Conservation (phyloP, 2,113 vertebrate genomes). For the Chiloscyllium plagiosum region DNA sequence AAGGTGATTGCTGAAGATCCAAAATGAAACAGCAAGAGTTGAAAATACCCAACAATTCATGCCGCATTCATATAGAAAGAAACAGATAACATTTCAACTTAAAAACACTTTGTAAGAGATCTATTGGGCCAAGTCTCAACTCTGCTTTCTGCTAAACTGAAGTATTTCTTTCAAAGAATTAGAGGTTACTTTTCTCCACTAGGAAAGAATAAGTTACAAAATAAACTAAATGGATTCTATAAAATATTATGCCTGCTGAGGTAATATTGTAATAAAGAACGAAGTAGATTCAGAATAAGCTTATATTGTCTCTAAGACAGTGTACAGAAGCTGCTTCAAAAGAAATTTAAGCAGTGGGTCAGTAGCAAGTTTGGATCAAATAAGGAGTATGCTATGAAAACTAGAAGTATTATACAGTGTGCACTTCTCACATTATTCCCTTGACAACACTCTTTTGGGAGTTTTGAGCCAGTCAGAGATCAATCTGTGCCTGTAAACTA, state of each 20-base stretch:
- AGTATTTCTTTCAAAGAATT: not conserved
- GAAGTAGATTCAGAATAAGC: not conserved
- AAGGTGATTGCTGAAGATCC: too few relatives aligned
- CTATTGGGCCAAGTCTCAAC: not conserved
- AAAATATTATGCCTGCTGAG: not conserved
- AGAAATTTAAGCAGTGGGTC: not conserved
- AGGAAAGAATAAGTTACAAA: not conserved
- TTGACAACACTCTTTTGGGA: not conserved
- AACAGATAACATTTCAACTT: too few relatives aligned
- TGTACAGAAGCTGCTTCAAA: not conserved
- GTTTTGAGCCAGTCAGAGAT: not conserved
- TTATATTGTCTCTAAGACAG: not conserved
- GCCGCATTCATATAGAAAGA: too few relatives aligned
- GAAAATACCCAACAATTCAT: too few relatives aligned
- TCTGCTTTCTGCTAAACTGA: not conserved
- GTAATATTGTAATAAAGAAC: not conserved
- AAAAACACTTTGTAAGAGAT: too few relatives aligned
- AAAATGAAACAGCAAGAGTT: too few relatives aligned
- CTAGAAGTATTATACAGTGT: not conserved
- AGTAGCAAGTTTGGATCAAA: not conserved
- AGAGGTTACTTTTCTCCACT: not conserved
- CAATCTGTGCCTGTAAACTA: not conserved
- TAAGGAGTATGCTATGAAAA: slow-evolving; percentile 10
- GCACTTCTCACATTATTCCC: not conserved
- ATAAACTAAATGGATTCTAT: not conserved